phyloP scores from a whole-genome alignment of 2,113 vertebrate species.

The Brachyhypopomus occidentalis region DNA sequence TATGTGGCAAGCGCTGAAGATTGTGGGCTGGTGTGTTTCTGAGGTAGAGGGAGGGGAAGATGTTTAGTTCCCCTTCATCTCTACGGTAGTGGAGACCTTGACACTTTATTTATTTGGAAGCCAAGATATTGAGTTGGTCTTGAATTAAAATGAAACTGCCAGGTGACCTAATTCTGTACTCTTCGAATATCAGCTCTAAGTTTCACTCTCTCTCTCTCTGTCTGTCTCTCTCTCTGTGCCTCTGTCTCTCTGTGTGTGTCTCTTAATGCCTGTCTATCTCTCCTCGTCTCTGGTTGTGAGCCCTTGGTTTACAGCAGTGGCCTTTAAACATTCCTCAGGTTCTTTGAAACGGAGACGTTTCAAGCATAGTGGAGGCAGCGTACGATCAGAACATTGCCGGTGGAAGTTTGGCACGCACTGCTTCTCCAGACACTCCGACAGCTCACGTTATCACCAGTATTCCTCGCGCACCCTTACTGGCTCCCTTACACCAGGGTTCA shows the following conservation, averaged over 20 bases:
- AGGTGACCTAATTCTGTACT: constrained; percentile 88
- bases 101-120: constrained; percentile 86
- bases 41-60: constrained; percentile 25
- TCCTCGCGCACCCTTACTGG: no score
- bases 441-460: no score
- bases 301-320: no score
- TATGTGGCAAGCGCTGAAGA: constrained; percentile 1
- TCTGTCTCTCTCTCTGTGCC: not conserved
- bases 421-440: no score
- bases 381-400: no score
- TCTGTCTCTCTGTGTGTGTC: not conserved
- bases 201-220: constrained; percentile 54
- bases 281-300: not conserved
- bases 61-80: constrained; percentile 23
- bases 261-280: not conserved
- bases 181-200: constrained; percentile 87
- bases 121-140: constrained; percentile 83
- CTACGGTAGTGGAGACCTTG: constrained; percentile 21
- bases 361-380: no score
- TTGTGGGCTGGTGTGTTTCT: constrained; percentile 19
- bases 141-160: constrained; percentile 88
- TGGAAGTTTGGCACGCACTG: no score
- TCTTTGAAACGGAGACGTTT: no score
- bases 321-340: no score
- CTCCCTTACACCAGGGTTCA: no score